Percentiles rank a stretch among this genome's conserved stretches.
phyloP scores from a whole-genome alignment of 2,888 invertebrate genomes.

The Epinotia bilunana region DNA sequence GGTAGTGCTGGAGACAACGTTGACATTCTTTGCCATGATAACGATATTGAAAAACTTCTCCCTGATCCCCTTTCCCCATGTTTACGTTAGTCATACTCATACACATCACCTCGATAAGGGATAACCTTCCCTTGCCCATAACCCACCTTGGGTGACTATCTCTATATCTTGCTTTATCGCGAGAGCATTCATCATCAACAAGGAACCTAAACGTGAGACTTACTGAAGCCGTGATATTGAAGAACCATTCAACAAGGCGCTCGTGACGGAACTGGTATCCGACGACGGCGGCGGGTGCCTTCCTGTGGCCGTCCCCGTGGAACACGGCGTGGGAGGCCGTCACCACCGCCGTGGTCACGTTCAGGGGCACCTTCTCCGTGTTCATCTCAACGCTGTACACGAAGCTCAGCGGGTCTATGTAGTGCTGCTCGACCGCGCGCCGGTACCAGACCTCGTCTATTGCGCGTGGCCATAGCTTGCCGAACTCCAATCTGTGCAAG shows the following conservation, averaged over 20 bases:
- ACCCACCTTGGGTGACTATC: no score
- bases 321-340: conserved; percentile 95
- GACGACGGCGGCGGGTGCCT: conserved; percentile 88
- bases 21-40: no score
- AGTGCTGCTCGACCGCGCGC: conserved; percentile 94
- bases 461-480: conserved; percentile 89
- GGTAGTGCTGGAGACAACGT: no score
- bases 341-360: conserved; percentile 88
- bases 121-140: no score
- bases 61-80: no score
- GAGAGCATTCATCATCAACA: not conserved
- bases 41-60: no score
- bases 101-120: no score
- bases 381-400: conserved; percentile 86
- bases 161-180: not conserved
- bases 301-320: conserved; percentile 84
- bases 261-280: conserved; percentile 93
- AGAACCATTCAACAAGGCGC: conserved; percentile 90
- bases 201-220: conserved; percentile 52
- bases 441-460: conserved; percentile 96
- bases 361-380: conserved; percentile 75
- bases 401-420: conserved; percentile 90
- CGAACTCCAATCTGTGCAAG: conserved; percentile 86
- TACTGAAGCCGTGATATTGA: conserved; percentile 91
- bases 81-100: no score